Base-by-base conservation (phyloP, 1,140 invertebrate species). In the Apis dorsata region DNA sequence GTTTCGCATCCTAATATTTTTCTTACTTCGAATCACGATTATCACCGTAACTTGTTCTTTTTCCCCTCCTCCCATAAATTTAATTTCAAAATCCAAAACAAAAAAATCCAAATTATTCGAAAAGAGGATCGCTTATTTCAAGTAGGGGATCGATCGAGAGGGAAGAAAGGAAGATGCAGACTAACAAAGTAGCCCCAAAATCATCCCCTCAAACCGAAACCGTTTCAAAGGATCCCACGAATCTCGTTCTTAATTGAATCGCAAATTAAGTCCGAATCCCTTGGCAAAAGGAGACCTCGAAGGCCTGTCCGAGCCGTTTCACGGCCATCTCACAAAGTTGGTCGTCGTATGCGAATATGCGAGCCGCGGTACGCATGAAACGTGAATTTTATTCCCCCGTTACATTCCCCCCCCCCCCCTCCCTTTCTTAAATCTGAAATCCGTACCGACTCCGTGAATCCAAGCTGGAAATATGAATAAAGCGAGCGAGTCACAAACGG, bases 171-270 rank as follows among this genome's bases (percentile, higher is more conserved):
- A 51, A n/a, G 19, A 49, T 12, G 1, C 9, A 21, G 28, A 10
- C 10, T 10, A 3, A 13, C 53, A 8, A 34, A 73, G 55, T 19
- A 15, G n/a, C 28, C 34, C 34, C 2, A 44, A 73, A 62, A 62
- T 75, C 59, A 62, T 62, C 44, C 59, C 9, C n/a, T n/a, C 59
- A 28, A 51, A 24, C 44, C 21, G 12, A 7, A 24, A 21, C 5
- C n/a, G 44, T 44, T 7, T 44, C 49, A 24, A 51, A 8, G 12
- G 21, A 75, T 75, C 34, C 59, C 73, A 62, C 72, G 72, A 59
- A n/a, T 49, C 44, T 62, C 59, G n/a, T 24, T 69, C 76, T 78
- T 78, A 69, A 78, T 79, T 70, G 55, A 79, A 69, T 79, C 66
- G n/a, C 77, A 70, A 79, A 79, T 79, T 70, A 79, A 77, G 53